These are phyloP conservation scores for Heterohyrax brucei DNA, from an alignment of 2,797 vertebrate species.

Conservation along the genomic window DNA sequence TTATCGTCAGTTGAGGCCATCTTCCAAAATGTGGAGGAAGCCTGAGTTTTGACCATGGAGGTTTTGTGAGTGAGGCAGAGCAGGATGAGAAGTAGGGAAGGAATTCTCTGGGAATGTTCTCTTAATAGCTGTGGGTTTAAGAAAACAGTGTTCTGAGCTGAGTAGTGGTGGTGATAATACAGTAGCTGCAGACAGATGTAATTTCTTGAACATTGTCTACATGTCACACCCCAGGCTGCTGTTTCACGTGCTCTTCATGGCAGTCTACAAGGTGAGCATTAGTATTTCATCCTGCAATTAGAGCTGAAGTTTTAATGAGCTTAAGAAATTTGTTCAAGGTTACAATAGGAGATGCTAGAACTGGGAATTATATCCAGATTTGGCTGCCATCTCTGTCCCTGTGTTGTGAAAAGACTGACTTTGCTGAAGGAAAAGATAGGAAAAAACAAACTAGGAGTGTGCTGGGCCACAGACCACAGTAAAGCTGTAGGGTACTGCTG, in stretches of 20 bases:
- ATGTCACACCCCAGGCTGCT: neutral
- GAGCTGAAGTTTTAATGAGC: neutral
- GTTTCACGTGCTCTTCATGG: neutral
- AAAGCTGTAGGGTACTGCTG: neutral
- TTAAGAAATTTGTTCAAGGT: neutral
- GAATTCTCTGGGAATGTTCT: neutral
- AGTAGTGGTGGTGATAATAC: neutral
- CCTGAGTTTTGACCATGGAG: neutral
- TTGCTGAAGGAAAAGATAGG: neutral
- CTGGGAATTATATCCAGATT: neutral
- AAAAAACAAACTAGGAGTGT: neutral
- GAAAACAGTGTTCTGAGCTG: neutral
- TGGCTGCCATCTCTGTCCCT: neutral
- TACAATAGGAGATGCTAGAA: neutral
- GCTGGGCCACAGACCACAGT: neutral
- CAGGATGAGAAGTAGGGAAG: neutral
- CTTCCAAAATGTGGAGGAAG: neutral
- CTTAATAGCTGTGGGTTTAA: neutral
- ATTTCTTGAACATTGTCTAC: neutral
- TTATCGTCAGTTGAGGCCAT: neutral
- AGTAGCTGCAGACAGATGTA: too few relatives aligned
- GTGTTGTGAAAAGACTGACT: neutral
- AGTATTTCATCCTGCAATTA: neutral
- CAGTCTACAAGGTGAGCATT: neutral
- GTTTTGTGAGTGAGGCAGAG: neutral